Percentiles rank a stretch among this genome's conserved stretches.
Evolutionary conservation across 2,797 vertebrate species (phyloP).

Genomic region (Girardinus metallicus): DNA sequence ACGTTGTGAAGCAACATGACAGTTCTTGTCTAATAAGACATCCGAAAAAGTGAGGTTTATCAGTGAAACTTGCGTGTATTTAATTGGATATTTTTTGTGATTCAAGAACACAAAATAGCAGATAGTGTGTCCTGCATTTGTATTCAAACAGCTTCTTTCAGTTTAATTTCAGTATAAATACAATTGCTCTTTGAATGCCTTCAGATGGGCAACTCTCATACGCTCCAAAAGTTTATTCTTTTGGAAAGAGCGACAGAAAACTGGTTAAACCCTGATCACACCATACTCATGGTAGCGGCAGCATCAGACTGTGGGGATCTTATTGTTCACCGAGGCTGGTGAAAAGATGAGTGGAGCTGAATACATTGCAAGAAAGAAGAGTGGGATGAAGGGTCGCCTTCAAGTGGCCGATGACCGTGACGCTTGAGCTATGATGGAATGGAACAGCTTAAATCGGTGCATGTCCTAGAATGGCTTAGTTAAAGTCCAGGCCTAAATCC

Average conservation of each 20-base stretch:
- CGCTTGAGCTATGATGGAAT: neutral
- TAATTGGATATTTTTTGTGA: neutral
- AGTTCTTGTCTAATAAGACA: neutral
- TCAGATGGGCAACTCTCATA: neutral
- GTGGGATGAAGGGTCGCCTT: neutral
- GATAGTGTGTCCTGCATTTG: neutral
- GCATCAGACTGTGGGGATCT: neutral
- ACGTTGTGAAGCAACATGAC: neutral
- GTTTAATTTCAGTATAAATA: neutral
- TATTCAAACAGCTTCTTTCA: neutral
- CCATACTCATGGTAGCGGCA: neutral
- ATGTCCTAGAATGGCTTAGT: neutral
- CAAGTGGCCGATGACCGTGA: neutral
- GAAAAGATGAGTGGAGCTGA: neutral
- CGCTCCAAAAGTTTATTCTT: neutral
- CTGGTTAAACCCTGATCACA: neutral
- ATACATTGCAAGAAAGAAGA: neutral
- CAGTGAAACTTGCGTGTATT: neutral
- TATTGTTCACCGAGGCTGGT: neutral
- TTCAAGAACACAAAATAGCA: neutral
- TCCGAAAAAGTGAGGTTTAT: neutral
- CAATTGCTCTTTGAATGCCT: too few species aligned
- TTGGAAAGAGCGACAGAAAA: neutral
- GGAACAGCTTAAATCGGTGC: neutral
- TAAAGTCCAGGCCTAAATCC: neutral